These are phyloP conservation scores for Norana najaformis DNA, from an alignment of 2,888 invertebrate genomes.

Conservation along the genomic window DNA sequence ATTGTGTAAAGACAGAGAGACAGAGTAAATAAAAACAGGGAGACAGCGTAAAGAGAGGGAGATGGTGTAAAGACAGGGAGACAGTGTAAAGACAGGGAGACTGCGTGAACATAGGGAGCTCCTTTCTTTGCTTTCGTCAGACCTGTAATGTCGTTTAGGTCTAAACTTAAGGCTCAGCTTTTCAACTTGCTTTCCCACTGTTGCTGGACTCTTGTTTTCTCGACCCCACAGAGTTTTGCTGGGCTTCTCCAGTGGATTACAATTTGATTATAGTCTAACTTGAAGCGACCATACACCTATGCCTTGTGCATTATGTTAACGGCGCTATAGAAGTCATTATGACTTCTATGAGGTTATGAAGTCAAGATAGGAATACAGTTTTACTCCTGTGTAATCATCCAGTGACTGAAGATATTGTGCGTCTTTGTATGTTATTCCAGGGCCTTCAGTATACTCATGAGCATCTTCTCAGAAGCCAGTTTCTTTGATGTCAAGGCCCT, in stretches of 20 bases:
- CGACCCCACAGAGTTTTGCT: neutral
- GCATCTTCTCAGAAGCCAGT: conserved; percentile 68
- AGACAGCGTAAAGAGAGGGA: too few relatives aligned
- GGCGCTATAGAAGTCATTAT: neutral
- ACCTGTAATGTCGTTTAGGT: neutral
- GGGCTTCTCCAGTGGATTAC: neutral
- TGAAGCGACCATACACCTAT: neutral
- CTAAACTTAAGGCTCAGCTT: neutral
- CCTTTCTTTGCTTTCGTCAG: too few relatives aligned
- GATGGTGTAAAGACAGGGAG: too few relatives aligned
- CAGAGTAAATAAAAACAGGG: too few relatives aligned
- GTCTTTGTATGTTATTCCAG: conserved; percentile 65
- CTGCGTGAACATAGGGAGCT: too few relatives aligned
- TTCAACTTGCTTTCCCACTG: neutral
- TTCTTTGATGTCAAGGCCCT: conserved; percentile 95
- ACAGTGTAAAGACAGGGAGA: too few relatives aligned
- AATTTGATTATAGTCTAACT: neutral
- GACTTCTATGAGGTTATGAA: neutral
- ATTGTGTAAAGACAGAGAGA: too few relatives aligned
- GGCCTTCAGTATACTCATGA: conserved; percentile 81
- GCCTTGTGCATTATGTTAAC: neutral
- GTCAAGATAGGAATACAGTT: too few relatives aligned
- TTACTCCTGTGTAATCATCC: neutral
- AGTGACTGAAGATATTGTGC: neutral
- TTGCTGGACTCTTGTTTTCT: neutral